Evolutionary conservation across 2,113 vertebrate species (phyloP), one percentile per base, ranked within the genome.

Genomic region (Chaetorhynchus papuensis): DNA sequence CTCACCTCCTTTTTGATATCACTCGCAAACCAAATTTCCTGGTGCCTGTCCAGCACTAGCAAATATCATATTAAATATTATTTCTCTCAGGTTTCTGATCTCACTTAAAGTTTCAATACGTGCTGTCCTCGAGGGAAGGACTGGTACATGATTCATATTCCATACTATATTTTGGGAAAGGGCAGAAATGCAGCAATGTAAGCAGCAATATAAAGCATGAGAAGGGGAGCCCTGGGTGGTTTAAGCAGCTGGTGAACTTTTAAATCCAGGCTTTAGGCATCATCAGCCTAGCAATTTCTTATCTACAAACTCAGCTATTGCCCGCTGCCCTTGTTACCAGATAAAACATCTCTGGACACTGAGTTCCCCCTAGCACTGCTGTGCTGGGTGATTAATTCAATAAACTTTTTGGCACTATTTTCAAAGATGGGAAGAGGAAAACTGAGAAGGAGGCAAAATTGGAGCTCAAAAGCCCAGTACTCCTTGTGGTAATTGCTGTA

Each of bases 1-100:
- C 49, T 72, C 28, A 5, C 82, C 88, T 90, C 61, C 24, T 84
- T 82, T 84, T 14, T 41, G 24, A 5, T 90, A 85, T 65, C 57
- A n/a, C 86, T 83, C 80, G 50, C 78, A 93, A 90, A 69, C 21
- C 63, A 53, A 54, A 92, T 93, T 96, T 93, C 72, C 85, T 86
- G 75, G 0, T 94, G 26, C 41, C 42, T 94, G 50, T 50, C 69
- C 42, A 80, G 45, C 37, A 10, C 31, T n/a, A 11, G 9, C 33
- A 64, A 72, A 30, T 13, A 35, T 53, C 53, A 22, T 37, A 30
- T 37, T 37, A 80, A 81, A 52, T 50, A 47, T 16, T 80, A 23
- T 70, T 94, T 93, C 45, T 88, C 31, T 44, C 37, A 31, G 26
- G 31, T 74, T 83, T 74, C 60, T 87, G 39, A 42, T 79, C 45